Evolutionary conservation across 1,140 invertebrate genomes (phyloP).

Genomic region (Atta colombica): DNA sequence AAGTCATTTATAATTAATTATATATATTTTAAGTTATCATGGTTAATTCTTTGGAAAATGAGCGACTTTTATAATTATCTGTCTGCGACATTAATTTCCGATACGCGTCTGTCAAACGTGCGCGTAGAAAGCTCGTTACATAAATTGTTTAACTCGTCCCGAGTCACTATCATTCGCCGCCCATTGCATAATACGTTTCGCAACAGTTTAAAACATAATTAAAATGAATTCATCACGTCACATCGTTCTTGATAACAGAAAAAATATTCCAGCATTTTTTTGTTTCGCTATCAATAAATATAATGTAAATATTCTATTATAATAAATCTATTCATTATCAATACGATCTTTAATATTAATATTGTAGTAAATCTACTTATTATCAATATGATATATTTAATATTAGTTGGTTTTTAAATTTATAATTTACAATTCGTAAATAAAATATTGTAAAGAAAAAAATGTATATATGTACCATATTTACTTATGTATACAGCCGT

Average conservation of each 20-base stretch:
- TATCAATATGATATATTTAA: background rate
- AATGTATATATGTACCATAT: background rate
- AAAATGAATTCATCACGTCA: conserved; percentile 5
- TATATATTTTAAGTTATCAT: conserved; percentile 10
- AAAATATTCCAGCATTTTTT: background rate
- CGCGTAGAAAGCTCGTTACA: conserved; percentile 71
- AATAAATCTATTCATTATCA: background rate
- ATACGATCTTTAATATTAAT: background rate
- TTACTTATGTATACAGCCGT: background rate
- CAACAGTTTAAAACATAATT: conserved; percentile 54
- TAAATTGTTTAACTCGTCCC: conserved; percentile 74
- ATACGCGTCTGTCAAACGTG: conserved; percentile 53
- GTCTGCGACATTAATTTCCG: conserved; percentile 11
- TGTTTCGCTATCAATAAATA: background rate
- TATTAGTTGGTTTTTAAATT: background rate
- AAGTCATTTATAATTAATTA: background rate
- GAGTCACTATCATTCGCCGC: conserved; percentile 56
- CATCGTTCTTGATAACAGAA: background rate
- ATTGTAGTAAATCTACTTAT: too few species aligned
- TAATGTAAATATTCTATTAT: background rate
- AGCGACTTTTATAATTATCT: conserved; percentile 13
- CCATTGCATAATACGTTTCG: conserved; percentile 69
- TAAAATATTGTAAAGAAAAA: background rate
- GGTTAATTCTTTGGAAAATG: conserved; percentile 18
- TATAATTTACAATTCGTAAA: background rate